Percentiles rank a stretch among this genome's conserved stretches.
These are phyloP conservation scores for Boloria euphrosyne DNA, from an alignment of 2,888 invertebrate genomes.

Conservation along the genomic window DNA sequence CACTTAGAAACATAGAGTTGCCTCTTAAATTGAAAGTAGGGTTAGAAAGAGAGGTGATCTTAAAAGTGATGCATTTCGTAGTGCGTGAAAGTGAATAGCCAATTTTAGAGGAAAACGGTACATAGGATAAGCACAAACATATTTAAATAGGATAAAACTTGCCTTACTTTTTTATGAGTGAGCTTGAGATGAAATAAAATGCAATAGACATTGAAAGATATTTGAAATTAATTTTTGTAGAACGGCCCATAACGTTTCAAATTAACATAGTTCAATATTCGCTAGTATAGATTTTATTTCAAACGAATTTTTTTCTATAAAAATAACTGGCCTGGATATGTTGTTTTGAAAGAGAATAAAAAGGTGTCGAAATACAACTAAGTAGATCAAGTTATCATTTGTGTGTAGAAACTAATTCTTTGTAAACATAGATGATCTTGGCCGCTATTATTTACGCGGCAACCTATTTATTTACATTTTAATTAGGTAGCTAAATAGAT, in stretches of 20 bases:
- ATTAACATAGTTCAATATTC: not conserved
- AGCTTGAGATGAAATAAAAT: slow-evolving; percentile 20
- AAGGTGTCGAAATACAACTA: too few species aligned
- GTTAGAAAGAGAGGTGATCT: slow-evolving; percentile 65
- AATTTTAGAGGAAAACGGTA: slow-evolving; percentile 41
- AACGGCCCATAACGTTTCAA: not conserved
- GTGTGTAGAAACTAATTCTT: too few species aligned
- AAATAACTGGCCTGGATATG: too few species aligned
- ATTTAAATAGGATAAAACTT: slow-evolving; percentile 30
- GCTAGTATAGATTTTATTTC: not conserved
- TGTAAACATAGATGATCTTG: too few species aligned
- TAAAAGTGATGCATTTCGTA: slow-evolving; percentile 63
- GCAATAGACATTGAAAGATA: slow-evolving; percentile 15
- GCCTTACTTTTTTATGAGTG: slow-evolving; percentile 31
- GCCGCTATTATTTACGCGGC: too few species aligned
- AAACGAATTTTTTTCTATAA: too few species aligned
- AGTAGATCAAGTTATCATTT: too few species aligned
- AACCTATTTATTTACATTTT: too few species aligned
- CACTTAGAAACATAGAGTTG: slow-evolving; percentile 32
- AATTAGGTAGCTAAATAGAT: slow-evolving; percentile 1
- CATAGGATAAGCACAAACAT: slow-evolving; percentile 45
- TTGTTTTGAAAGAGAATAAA: too few species aligned
- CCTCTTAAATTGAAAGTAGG: slow-evolving; percentile 43
- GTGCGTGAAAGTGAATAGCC: slow-evolving; percentile 57
- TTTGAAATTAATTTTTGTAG: slow-evolving; percentile 6